Conservation (phyloP, 2,113 vertebrate species). For the Triplophysa rosa region DNA sequence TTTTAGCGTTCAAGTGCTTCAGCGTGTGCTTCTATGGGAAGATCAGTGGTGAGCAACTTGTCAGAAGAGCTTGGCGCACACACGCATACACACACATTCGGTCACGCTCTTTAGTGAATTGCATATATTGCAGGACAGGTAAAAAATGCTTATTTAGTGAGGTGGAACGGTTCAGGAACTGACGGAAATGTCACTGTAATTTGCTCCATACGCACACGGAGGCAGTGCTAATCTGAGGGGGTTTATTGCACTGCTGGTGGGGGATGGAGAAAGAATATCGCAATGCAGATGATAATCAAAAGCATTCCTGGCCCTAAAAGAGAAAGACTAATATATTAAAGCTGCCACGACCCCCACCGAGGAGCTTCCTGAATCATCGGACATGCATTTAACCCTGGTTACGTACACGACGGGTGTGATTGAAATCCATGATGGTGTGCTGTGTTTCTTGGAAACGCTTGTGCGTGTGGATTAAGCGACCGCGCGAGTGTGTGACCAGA, state of each 20-base stretch:
- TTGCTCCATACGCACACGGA: conserved; percentile 67
- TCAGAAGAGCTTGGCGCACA: conserved; percentile 15
- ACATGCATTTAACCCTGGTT: conserved; percentile 4
- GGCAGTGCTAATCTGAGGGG: conserved; percentile 53
- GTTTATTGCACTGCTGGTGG: conserved; percentile 40
- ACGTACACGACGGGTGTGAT: not conserved
- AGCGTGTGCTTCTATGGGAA: conserved; percentile 25
- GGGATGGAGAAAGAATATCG: conserved; percentile 51
- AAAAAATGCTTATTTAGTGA: conserved; percentile 13
- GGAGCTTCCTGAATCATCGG: conserved; percentile 17
- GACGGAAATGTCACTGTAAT: conserved; percentile 55
- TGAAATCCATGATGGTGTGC: conserved; percentile 24
- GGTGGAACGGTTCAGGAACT: conserved; percentile 32
- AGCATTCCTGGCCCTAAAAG: conserved; percentile 45
- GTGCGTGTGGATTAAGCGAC: conserved; percentile 29
- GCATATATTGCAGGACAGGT: conserved; percentile 10
- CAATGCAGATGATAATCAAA: conserved; percentile 77
- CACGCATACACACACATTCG: conserved; percentile 23
- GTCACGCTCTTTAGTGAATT: conserved; percentile 25
- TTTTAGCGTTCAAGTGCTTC: conserved; percentile 19
- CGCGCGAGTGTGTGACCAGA: not conserved
- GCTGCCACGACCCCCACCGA: conserved; percentile 22
- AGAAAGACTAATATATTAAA: conserved; percentile 39
- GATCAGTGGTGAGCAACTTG: conserved; percentile 23
- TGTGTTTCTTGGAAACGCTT: too few relatives aligned